These are phyloP conservation scores for Tragelaphus imberbis DNA, from an alignment of 2,113 vertebrate species.

Conservation along the genomic window DNA sequence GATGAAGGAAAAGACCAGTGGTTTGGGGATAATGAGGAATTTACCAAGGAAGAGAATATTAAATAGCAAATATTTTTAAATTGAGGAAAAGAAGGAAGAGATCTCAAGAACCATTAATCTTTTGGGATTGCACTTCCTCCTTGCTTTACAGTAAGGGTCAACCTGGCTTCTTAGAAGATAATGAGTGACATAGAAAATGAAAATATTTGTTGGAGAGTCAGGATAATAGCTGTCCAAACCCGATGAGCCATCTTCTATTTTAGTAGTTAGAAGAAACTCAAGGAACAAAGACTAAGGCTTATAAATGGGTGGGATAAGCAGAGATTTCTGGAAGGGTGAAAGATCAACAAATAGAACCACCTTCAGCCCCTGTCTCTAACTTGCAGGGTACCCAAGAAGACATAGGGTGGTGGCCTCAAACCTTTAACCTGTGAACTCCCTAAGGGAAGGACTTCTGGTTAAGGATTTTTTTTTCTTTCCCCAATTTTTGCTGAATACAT, in stretches of 20 bases:
- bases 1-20: background rate
- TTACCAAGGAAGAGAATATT: background rate
- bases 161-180: background rate
- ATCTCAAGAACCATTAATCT: background rate
- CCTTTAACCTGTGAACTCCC: background rate
- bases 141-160: background rate
- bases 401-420: background rate
- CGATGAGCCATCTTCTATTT: background rate
- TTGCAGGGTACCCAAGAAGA: background rate
- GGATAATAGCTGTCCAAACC: background rate
- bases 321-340: background rate
- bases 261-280: background rate
- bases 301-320: background rate
- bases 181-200: background rate
- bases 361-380: background rate
- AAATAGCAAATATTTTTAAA: conserved; percentile 15
- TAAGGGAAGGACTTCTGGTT: background rate
- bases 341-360: background rate
- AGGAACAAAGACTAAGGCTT: background rate
- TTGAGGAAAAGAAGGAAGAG: background rate
- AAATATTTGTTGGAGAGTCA: background rate
- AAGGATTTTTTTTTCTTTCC: background rate
- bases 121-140: background rate
- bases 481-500: background rate
- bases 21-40: background rate